Evolutionary conservation across 2,888 invertebrate genomes (phyloP).

Genomic region (Sthenelais limicola): DNA sequence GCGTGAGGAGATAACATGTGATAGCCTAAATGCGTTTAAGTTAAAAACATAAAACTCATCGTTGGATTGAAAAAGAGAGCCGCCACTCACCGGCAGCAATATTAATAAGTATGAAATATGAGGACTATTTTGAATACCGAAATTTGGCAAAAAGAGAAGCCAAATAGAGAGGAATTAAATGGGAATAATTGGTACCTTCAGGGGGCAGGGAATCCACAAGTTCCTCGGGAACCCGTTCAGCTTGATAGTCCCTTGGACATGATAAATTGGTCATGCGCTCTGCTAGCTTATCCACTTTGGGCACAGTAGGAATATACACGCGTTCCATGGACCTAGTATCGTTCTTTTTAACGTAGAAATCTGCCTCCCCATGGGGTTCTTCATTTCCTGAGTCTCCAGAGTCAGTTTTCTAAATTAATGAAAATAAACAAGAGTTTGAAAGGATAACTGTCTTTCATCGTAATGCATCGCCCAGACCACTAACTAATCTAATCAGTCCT

Average conservation of each 20-base stretch:
- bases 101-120: too few species aligned
- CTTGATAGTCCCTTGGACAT: constrained; percentile 76
- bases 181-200: constrained; percentile 80
- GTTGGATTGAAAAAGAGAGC: too few species aligned
- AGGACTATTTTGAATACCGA: too few species aligned
- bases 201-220: constrained; percentile 82
- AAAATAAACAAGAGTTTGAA: constrained; percentile 1
- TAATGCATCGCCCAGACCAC: background rate
- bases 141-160: too few species aligned
- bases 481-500: background rate
- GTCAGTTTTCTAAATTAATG: constrained; percentile 79
- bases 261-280: constrained; percentile 78
- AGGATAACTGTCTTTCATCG: background rate
- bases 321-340: constrained; percentile 46
- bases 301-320: constrained; percentile 27
- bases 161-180: too few species aligned
- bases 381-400: constrained; percentile 96
- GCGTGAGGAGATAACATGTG: too few species aligned
- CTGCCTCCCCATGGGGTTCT: constrained; percentile 81
- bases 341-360: constrained; percentile 72
- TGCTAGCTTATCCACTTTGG: constrained; percentile 75
- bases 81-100: too few species aligned
- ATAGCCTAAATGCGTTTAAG: too few species aligned
- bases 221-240: constrained; percentile 76
- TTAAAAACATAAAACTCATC: too few species aligned